Evolutionary conservation across 2,888 invertebrate genomes (phyloP), one percentile per base, ranked within the genome.

Genomic region (Acanthosepion esculentum): DNA sequence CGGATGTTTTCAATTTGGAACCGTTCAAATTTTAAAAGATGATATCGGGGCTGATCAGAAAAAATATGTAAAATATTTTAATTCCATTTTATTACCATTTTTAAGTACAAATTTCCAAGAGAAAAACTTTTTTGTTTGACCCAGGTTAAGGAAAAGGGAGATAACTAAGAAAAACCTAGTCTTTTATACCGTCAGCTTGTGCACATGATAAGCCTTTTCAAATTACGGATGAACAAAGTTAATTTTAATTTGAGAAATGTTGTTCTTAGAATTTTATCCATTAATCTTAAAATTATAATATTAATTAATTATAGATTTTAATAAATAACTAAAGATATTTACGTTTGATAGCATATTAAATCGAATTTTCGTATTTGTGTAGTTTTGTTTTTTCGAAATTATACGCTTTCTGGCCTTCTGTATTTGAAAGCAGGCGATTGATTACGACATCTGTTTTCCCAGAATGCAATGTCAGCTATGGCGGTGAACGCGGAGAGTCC

Each of bases 381-480:
- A 78, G 78, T 78, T 78, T 33, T n/a, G 15, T 2, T n/a, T 78
- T 4, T 78, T 23, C 20, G 6, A n/a, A 29, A 78, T 78, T 78
- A 29, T 3, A 29, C 0, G 2, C 78, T 78, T n/a, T 78, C 15
- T 10, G n/a, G n/a, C 4, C 78, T n/a, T 78, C 33, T 18, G 78
- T 78, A 78, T 12, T 15, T 78, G n/a, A 78, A 78, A 78, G 15
- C 10, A 29, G 78, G 18, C n/a, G n/a, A 78, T 33, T 12, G 15
- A 78, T 78, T n/a, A 78, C 78, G 33, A 20, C 15, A 78, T 78
- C 78, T 78, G n/a, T 78, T 23, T 78, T 78, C 78, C 78, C 78
- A 78, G 15, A 78, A 78, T 78, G 78, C 78, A 78, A 78, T 78
- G n/a, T n/a, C n/a, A 78, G n/a, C 33, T 33, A 78, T 93, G 93